phyloP scores from a whole-genome alignment of 2,888 invertebrate genomes.

The Epirrhoe alternata region DNA sequence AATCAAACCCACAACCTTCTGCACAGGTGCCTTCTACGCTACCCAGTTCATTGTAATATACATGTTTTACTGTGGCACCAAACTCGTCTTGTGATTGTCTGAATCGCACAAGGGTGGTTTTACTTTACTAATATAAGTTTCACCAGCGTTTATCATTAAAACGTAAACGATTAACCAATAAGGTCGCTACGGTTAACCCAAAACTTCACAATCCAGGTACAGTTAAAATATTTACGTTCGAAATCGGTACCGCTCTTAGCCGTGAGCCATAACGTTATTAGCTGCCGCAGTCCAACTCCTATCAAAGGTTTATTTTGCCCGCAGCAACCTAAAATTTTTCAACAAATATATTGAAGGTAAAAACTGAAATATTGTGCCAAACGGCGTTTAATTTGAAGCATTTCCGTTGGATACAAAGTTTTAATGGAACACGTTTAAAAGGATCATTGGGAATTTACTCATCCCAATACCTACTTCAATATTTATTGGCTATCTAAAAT shows the following conservation, averaged over 20 bases:
- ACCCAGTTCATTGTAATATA: too few species aligned
- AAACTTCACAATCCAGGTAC: constrained; percentile 23
- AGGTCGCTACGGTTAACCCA: constrained; percentile 11
- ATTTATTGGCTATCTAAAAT: background rate
- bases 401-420: constrained; percentile 9
- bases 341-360: constrained; percentile 14
- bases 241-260: constrained; percentile 24
- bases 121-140: too few species aligned
- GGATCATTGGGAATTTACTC: constrained; percentile 1
- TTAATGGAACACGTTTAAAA: constrained; percentile 9
- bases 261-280: constrained; percentile 30
- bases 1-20: too few species aligned
- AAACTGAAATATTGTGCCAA: constrained; percentile 18
- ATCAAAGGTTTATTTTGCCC: constrained; percentile 21
- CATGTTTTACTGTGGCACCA: too few species aligned
- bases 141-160: too few species aligned
- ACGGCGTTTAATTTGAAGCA: constrained; percentile 8
- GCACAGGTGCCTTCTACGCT: too few species aligned
- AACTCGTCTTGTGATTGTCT: too few species aligned
- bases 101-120: too few species aligned
- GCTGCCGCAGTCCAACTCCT: constrained; percentile 22
- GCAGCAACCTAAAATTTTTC: constrained; percentile 19
- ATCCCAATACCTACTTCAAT: background rate
- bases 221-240: constrained; percentile 22
- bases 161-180: constrained; percentile 16